phyloP scores from a whole-genome alignment of 2,888 invertebrate species.

The Orchesellides sinensis region DNA sequence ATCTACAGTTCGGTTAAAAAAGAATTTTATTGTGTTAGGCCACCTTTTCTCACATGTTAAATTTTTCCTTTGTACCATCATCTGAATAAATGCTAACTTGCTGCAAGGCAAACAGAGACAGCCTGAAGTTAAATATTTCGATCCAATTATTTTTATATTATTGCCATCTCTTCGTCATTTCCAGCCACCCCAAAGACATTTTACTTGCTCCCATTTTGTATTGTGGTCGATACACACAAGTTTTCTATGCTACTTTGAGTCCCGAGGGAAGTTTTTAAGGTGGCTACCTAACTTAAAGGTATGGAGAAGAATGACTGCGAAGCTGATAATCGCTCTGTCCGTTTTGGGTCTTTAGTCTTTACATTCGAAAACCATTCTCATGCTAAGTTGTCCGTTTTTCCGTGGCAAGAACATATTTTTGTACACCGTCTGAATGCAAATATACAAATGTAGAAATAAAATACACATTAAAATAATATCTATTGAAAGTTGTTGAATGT shows the following conservation, averaged over 20 bases:
- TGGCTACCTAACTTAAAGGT: slow-evolving; percentile 22
- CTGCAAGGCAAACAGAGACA: slow-evolving; percentile 36
- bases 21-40: slow-evolving; percentile 19
- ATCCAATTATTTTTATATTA: slow-evolving; percentile 32
- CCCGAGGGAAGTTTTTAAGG: slow-evolving; percentile 55
- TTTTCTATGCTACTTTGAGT: slow-evolving; percentile 13
- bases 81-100: background rate
- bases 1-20: slow-evolving; percentile 13
- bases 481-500: slow-evolving; percentile 63
- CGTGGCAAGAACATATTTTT: background rate
- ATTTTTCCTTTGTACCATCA: background rate
- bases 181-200: slow-evolving; percentile 62
- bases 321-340: background rate
- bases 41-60: slow-evolving; percentile 30
- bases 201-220: slow-evolving; percentile 22
- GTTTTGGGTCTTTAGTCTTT: slow-evolving; percentile 12
- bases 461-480: slow-evolving; percentile 41
- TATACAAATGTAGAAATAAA: slow-evolving; percentile 25
- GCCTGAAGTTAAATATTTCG: slow-evolving; percentile 53
- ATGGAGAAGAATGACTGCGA: background rate
- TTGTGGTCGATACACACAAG: slow-evolving; percentile 25
- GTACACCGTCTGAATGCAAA: background rate
- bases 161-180: slow-evolving; percentile 49
- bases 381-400: slow-evolving; percentile 23
- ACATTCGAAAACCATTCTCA: background rate